Base-by-base conservation (phyloP, 2,888 invertebrate genomes). In the Luperina nickerlii region DNA sequence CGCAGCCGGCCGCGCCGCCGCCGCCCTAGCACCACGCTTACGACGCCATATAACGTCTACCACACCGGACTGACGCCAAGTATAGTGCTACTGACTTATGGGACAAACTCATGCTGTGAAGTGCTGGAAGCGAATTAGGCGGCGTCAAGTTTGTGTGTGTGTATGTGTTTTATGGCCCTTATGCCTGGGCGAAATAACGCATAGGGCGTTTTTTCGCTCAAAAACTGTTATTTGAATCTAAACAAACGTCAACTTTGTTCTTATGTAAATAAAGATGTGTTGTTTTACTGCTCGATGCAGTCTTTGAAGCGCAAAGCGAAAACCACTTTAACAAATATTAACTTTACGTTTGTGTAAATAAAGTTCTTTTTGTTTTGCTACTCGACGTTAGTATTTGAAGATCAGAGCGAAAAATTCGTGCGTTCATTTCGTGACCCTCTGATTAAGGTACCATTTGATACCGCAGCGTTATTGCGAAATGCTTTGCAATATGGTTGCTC, bases 1-100 rank as follows among this genome's bases (percentile, higher is more conserved):
- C 98, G 83, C 97, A 97, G 85, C 86, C 95, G 71, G 88, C 95
- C 90, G 94, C 95, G 89, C 94, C 95, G 85, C 94, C 94, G 92
- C 95, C 95, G 75, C 92, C 96, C 81, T 91, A 92, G 91, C 92
- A 78, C 78, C 78, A 82, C 79, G 78, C 78, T 65, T 82, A 72
- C 57, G 70, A 80, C 88, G 81, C 84, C 80, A 24, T 74, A 45
- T 82, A 86, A 42, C 83, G 82, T 20, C 82, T 7, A 66, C 71
- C 71, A 18, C 71, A 71, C 45, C 86, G 73, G 24, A 82, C 82
- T 24, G 75, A 82, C 60, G 60, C 45, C 38, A 73, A 82, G 65
- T 85, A 62, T 27, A 81, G 73, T 48, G 81, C 73, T 38, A 81
- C 66, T 54, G 86, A 86, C 66, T 71, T 81, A 54, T 85, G 85